phyloP scores from a whole-genome alignment of 2,888 invertebrate species.

The Andrena chrysosceles region DNA sequence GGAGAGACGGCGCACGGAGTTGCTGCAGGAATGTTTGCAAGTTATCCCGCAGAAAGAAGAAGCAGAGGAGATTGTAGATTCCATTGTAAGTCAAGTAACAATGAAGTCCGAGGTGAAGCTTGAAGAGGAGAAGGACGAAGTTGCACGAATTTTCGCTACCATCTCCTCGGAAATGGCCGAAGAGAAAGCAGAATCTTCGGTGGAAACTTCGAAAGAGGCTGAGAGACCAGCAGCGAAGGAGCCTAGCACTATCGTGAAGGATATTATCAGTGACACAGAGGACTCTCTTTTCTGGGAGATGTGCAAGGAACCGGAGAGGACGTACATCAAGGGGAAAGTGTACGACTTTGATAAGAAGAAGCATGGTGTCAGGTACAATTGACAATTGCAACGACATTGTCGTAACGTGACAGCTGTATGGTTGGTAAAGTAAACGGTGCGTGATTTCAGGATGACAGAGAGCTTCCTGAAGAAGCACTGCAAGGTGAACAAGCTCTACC shows the following conservation, averaged over 20 bases:
- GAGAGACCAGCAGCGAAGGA: neutral
- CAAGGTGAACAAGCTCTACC: conserved; percentile 93
- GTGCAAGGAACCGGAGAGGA: conserved; percentile 35
- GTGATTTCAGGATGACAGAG: conserved; percentile 90
- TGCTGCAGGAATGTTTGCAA: conserved; percentile 47
- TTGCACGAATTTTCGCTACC: neutral
- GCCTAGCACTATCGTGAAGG: conserved; percentile 3
- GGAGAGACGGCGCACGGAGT: conserved; percentile 38
- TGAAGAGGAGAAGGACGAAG: neutral
- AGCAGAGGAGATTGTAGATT: neutral
- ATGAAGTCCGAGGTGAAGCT: neutral
- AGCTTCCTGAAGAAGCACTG: conserved; percentile 93
- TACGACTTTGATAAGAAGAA: conserved; percentile 80
- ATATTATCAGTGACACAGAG: conserved; percentile 47
- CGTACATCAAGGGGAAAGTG: conserved; percentile 75
- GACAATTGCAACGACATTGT: neutral
- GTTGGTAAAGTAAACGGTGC: conserved; percentile 24
- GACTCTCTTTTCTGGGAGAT: conserved; percentile 47
- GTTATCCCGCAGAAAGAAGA: conserved; percentile 20
- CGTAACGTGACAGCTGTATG: neutral
- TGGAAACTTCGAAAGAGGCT: neutral
- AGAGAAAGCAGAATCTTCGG: neutral
- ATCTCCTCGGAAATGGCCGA: neutral
- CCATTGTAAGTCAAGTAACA: neutral
- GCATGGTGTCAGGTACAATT: conserved; percentile 76